Evolutionary conservation across 2,797 vertebrate genomes (phyloP).

Genomic region (Euthynnus affinis): DNA sequence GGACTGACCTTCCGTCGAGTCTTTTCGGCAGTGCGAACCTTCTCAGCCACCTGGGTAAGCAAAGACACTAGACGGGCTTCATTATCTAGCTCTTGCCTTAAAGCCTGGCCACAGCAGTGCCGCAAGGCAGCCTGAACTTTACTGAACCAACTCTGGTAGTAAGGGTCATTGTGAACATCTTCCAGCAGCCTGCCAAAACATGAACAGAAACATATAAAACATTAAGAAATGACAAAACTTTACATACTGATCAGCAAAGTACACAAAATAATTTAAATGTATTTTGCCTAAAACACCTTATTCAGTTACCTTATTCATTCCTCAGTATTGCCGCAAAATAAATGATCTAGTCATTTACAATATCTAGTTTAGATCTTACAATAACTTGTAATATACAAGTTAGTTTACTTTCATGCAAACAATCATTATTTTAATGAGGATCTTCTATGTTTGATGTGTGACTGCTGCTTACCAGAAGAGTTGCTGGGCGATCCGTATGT

Average conservation of each 20-base stretch:
- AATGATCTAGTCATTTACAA: too few relatives aligned
- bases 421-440: not conserved
- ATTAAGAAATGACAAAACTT: not conserved
- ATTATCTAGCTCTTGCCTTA: slow-evolving; percentile 90
- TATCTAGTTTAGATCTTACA: too few relatives aligned
- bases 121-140: slow-evolving; percentile 91
- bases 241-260: not conserved
- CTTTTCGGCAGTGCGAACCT: slow-evolving; percentile 86
- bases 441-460: not conserved
- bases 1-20: slow-evolving; percentile 88
- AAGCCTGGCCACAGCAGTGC: slow-evolving; percentile 90
- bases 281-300: not conserved
- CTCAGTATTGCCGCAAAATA: not conserved
- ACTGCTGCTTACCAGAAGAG: slow-evolving; percentile 88
- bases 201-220: not conserved
- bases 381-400: not conserved
- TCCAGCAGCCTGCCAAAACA: slow-evolving; percentile 89
- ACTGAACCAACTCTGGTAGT: slow-evolving; percentile 91
- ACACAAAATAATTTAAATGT: not conserved
- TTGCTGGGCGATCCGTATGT: slow-evolving; percentile 87
- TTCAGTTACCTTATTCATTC: not conserved
- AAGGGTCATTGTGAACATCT: slow-evolving; percentile 87
- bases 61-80: slow-evolving; percentile 88
- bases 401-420: not conserved
- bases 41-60: slow-evolving; percentile 89